Percentiles rank a stretch among this genome's conserved stretches.
These are phyloP conservation scores for Hippocampus mohnikei DNA, from an alignment of 2,113 vertebrate species.

Conservation along the genomic window DNA sequence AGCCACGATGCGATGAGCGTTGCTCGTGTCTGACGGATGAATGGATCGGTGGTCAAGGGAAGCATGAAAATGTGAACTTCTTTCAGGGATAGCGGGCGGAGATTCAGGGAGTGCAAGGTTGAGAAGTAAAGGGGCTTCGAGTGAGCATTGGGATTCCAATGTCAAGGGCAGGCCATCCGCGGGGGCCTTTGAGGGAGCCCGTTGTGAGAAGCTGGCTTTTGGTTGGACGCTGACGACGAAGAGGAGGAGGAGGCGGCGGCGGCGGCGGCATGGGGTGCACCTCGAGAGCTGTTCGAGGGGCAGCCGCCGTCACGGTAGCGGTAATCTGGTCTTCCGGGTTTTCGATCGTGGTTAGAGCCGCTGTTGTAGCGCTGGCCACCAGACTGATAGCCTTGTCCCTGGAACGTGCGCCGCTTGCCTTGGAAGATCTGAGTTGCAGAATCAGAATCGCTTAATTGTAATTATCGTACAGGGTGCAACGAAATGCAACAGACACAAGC, in stretches of 20 bases:
- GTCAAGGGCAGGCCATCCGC: constrained; percentile 73
- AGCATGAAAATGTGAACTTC: constrained; percentile 69
- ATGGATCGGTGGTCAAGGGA: constrained; percentile 37
- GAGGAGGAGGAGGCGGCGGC: background rate
- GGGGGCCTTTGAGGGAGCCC: constrained; percentile 84
- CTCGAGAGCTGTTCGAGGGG: constrained; percentile 43
- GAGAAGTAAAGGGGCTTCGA: constrained; percentile 39
- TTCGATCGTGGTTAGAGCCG: constrained; percentile 66
- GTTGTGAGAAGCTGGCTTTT: constrained; percentile 60
- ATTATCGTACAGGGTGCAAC: no score
- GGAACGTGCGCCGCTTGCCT: constrained; percentile 67
- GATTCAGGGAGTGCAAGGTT: constrained; percentile 16
- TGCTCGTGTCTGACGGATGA: constrained; percentile 51
- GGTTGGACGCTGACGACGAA: constrained; percentile 41
- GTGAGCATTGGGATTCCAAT: constrained; percentile 31
- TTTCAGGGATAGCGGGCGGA: constrained; percentile 32
- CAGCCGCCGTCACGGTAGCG: constrained; percentile 58
- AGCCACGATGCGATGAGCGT: constrained; percentile 26
- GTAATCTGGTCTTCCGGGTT: constrained; percentile 63
- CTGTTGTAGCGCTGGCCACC: constrained; percentile 75
- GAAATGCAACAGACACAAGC: no score
- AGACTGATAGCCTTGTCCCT: constrained; percentile 73
- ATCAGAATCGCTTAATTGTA: no score
- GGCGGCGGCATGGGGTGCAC: constrained; percentile 14
- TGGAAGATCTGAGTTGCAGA: constrained; percentile 71